Conservation (phyloP, 1,140 invertebrate genomes). For the Littorina saxatilis region DNA sequence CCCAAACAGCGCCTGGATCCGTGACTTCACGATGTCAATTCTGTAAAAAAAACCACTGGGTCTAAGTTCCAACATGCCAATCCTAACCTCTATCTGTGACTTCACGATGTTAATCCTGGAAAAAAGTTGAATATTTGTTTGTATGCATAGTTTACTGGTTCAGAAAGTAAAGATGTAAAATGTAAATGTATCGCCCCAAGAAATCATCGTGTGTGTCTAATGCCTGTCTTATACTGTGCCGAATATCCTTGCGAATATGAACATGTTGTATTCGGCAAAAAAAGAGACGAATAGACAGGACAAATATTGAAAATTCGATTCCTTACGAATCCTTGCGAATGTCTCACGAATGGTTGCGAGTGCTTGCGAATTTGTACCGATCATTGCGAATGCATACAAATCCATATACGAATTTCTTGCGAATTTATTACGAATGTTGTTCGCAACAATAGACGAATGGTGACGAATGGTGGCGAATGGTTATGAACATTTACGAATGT, state of each 20-base stretch:
- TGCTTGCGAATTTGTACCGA: too few species aligned
- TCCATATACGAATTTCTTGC: too few species aligned
- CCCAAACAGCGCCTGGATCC: slow-evolving; percentile 51
- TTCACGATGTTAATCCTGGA: background rate
- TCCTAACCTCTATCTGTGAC: too few species aligned
- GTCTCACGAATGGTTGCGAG: too few species aligned
- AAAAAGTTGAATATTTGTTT: background rate
- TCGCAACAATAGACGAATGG: background rate
- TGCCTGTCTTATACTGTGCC: too few species aligned
- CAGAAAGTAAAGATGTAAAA: background rate
- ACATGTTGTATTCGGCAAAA: too few species aligned
- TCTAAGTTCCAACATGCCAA: too few species aligned
- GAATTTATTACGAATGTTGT: background rate
- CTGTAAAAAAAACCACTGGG: slow-evolving; percentile 19
- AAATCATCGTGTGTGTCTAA: too few species aligned
- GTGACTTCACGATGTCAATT: slow-evolving; percentile 39
- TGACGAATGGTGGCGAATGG: background rate
- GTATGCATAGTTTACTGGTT: background rate
- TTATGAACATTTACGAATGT: too few species aligned
- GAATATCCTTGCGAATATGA: too few species aligned
- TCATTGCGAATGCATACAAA: too few species aligned
- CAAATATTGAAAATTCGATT: background rate
- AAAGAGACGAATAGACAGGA: too few species aligned
- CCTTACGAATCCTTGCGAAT: background rate
- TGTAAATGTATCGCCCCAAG: background rate